Base-by-base conservation (phyloP, 2,888 invertebrate species). In the Sarcophaga rosellei region DNA sequence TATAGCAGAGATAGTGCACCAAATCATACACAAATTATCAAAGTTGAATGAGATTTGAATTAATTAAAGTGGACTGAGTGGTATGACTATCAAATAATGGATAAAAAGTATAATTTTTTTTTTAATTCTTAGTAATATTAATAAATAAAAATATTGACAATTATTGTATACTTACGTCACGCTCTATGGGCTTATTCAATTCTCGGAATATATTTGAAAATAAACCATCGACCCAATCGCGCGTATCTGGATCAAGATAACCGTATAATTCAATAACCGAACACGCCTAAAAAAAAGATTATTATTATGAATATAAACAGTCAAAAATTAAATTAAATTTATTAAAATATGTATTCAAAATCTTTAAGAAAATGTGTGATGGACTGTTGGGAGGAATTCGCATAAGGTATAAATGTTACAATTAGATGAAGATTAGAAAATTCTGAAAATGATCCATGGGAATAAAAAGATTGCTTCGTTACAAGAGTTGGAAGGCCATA, bases 141-240 rank as follows among this genome's bases (percentile, higher is more conserved):
- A 62, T 21, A 23, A 35, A 61, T 20, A n/a, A 20, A 20, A 20
- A 25, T 21, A 25, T 15, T 59, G 8, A 17, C n/a, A 59, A 17
- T 53, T 53, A 53, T 12, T 12, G 12, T 17, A 53, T 72, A 90
- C 91, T 90, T 91, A 93, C 93, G 89, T 93, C 92, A 69, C 91
- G 91, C 25, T 94, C 93, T 1, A 94, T 92, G 0, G 96, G 97
- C 94, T 95, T 96, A 94, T 98, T 98, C 93, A 98, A 96, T 91
- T 98, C 97, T 69, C 98, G 95, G 93, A 98, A 98, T 91, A 98
- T 98, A 91, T 96, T 96, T 3, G 98, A 98, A 89, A 98, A 95
- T 61, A 98, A 94, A 12, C 98, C 98, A 92, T 98, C 98, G 1
- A 97, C 97, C 98, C 98, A 98, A 92, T 98, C 98, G 90, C 98